Conservation (phyloP, 2,797 vertebrate species). For the Myripristis murdjan region DNA sequence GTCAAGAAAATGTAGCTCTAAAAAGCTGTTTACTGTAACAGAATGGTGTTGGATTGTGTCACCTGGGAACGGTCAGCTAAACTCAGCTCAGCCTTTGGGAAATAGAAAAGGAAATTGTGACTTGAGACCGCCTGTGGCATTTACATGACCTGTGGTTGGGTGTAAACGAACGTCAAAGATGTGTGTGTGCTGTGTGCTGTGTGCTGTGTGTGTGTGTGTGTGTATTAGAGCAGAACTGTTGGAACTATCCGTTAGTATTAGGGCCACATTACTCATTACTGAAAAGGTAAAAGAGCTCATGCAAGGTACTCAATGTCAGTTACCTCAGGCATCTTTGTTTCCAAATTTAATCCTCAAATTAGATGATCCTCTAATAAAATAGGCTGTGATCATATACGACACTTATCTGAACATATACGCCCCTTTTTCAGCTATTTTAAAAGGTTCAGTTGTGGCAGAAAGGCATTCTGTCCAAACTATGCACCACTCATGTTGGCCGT, state of each 20-base stretch:
- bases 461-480: no score
- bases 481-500: no score
- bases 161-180: not conserved
- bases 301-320: conserved; percentile 8
- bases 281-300: conserved; percentile 26
- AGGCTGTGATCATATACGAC: not conserved
- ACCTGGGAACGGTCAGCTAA: no score
- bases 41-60: no score
- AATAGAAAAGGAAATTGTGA: not conserved
- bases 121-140: not conserved
- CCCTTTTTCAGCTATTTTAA: not conserved
- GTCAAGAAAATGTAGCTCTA: not conserved
- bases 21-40: no score
- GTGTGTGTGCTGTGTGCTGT: not conserved
- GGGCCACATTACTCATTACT: conserved; percentile 36
- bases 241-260: not conserved
- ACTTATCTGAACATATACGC: not conserved
- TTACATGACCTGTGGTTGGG: not conserved
- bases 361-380: not conserved
- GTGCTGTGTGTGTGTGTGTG: conserved; percentile 10
- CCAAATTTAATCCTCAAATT: conserved; percentile 21
- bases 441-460: no score
- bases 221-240: not conserved
- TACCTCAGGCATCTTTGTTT: conserved; percentile 22
- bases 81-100: not conserved